A percentile compares a stretch with the other conserved stretches of the same genome.
Conservation (phyloP, 2,113 vertebrate genomes). For the Hipposideros armiger region DNA sequence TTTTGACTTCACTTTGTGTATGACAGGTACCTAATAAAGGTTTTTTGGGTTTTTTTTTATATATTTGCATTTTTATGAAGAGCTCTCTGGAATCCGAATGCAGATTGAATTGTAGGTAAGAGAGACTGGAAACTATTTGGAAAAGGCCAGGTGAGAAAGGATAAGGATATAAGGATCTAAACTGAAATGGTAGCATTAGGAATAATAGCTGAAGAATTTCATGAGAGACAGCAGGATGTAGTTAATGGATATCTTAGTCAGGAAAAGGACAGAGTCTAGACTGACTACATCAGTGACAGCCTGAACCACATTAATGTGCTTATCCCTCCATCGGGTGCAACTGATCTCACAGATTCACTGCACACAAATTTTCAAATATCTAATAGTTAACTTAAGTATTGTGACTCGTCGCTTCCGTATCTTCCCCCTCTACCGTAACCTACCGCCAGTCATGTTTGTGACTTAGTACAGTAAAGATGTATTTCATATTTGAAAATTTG, state of each 20-base stretch:
- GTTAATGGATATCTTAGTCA: neutral
- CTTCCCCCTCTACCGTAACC: no score
- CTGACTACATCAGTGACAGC: neutral
- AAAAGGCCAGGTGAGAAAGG: neutral
- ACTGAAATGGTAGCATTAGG: neutral
- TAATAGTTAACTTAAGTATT: no score
- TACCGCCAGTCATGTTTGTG: no score
- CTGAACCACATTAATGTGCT: neutral
- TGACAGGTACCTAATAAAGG: neutral
- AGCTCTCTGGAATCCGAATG: neutral
- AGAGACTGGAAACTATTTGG: neutral
- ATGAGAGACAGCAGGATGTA: neutral
- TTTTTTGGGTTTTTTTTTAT: neutral
- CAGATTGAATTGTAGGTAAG: neutral
- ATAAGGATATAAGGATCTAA: neutral
- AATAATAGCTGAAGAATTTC: neutral
- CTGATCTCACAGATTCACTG: no score
- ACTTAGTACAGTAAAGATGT: no score
- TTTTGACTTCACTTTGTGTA: neutral
- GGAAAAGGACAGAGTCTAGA: neutral
- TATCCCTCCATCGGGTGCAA: neutral
- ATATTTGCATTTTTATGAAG: constrained; percentile 5
- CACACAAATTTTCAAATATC: no score
- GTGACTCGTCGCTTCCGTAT: no score
- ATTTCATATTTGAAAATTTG: neutral